phyloP scores from a whole-genome alignment of 1,140 invertebrate genomes.

The Prorops nasuta region DNA sequence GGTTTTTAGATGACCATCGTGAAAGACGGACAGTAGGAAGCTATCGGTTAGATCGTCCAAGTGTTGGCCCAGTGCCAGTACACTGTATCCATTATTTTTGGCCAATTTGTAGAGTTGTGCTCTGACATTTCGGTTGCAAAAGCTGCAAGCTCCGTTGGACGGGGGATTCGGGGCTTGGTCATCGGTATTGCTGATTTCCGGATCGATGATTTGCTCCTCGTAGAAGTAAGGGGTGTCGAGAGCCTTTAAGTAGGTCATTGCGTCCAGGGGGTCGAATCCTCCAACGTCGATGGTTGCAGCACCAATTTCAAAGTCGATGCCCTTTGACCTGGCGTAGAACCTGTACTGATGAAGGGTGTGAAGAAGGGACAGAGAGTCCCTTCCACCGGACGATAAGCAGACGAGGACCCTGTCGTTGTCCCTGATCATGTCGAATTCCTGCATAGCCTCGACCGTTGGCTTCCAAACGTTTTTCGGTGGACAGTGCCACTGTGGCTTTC shows the following conservation, averaged over 20 bases:
- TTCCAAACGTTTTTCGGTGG: constrained; percentile 82
- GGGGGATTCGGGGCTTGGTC: neutral
- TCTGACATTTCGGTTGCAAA: constrained; percentile 69
- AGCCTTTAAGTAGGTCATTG: constrained; percentile 68
- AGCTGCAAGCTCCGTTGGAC: constrained; percentile 57
- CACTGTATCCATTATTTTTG: constrained; percentile 76
- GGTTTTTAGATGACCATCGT: constrained; percentile 74
- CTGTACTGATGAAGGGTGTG: constrained; percentile 84
- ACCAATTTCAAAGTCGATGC: constrained; percentile 73
- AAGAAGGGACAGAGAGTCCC: constrained; percentile 77
- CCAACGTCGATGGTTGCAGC: constrained; percentile 73
- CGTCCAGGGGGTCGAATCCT: constrained; percentile 63
- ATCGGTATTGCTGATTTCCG: neutral
- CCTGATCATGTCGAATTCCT: constrained; percentile 82
- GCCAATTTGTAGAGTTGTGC: constrained; percentile 75
- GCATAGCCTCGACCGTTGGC: constrained; percentile 75
- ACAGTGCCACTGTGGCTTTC: constrained; percentile 65
- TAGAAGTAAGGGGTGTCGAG: constrained; percentile 72
- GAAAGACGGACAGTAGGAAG: constrained; percentile 81
- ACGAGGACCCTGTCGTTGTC: constrained; percentile 80
- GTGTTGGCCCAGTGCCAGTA: constrained; percentile 82
- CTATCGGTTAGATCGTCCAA: constrained; percentile 82
- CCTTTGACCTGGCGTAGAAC: constrained; percentile 72
- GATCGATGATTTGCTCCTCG: constrained; percentile 61
- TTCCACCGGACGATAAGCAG: constrained; percentile 77